phyloP scores from a whole-genome alignment of 2,888 invertebrate species.

The Euphydryas editha region DNA sequence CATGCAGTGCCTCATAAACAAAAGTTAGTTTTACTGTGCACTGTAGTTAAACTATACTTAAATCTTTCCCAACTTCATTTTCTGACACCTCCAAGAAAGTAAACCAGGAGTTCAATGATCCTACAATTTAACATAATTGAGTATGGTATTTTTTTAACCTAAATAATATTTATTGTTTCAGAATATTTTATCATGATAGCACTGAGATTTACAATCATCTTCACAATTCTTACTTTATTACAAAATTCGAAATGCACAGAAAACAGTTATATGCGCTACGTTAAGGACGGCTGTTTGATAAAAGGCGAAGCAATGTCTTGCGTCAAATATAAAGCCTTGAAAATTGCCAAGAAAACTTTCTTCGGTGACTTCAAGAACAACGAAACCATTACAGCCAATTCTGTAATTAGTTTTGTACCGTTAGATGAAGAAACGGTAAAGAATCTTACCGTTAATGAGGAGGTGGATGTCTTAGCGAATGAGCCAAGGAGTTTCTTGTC shows the following conservation, averaged over 20 bases:
- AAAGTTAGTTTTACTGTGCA: too few relatives aligned
- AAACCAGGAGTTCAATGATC: too few relatives aligned
- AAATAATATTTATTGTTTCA: constrained; percentile 25
- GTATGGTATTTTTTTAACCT: too few relatives aligned
- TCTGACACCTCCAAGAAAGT: too few relatives aligned
- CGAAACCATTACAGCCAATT: constrained; percentile 67
- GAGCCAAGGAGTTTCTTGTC: constrained; percentile 69
- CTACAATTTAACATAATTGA: neutral
- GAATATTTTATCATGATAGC: constrained; percentile 31
- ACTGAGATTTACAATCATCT: constrained; percentile 24
- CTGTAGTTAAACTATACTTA: too few relatives aligned
- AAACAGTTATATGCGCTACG: constrained; percentile 71
- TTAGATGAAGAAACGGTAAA: constrained; percentile 65
- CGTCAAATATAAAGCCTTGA: constrained; percentile 74
- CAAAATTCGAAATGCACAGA: constrained; percentile 47
- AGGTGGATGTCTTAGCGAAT: constrained; percentile 48
- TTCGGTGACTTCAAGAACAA: constrained; percentile 67
- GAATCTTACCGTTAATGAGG: constrained; percentile 55
- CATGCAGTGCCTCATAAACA: too few relatives aligned
- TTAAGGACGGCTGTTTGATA: constrained; percentile 73
- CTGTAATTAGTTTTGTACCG: constrained; percentile 69
- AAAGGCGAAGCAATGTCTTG: constrained; percentile 73
- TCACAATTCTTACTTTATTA: constrained; percentile 20
- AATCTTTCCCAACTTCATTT: neutral
- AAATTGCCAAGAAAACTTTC: constrained; percentile 70